Evolutionary conservation across 2,888 invertebrate genomes (phyloP).

Genomic region (Tenthredo scrophulariae): DNA sequence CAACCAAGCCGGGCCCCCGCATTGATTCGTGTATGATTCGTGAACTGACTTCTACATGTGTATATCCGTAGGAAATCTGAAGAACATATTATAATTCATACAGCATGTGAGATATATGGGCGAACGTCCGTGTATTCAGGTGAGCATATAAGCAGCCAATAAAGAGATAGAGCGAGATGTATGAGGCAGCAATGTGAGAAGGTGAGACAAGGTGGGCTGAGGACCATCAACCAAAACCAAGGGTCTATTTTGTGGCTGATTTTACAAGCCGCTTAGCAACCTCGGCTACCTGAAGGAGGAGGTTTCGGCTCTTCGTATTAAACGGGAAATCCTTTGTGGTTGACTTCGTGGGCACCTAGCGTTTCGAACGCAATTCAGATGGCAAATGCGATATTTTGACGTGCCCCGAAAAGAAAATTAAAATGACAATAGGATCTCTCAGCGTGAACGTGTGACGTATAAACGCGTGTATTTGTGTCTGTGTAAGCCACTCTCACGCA

Average conservation of each 20-base stretch:
- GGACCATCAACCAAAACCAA: slow-evolving; percentile 40
- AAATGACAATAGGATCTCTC: slow-evolving; percentile 71
- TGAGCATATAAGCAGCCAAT: not conserved
- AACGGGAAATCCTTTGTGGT: slow-evolving; percentile 71
- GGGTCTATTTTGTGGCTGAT: slow-evolving; percentile 52
- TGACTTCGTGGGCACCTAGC: slow-evolving; percentile 74
- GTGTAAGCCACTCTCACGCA: not conserved
- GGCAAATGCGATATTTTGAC: slow-evolving; percentile 73
- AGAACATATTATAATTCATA: not conserved
- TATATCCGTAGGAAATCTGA: not conserved
- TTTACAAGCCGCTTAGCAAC: slow-evolving; percentile 49
- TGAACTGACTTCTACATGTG: not conserved
- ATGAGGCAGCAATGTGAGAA: slow-evolving; percentile 6
- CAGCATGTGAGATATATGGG: not conserved
- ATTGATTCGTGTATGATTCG: slow-evolving; percentile 18
- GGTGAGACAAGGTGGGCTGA: slow-evolving; percentile 3
- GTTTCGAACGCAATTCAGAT: slow-evolving; percentile 74
- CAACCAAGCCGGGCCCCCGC: not conserved
- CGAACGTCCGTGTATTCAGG: not conserved
- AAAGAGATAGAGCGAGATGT: not conserved
- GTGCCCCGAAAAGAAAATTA: slow-evolving; percentile 75
- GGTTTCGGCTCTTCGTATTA: slow-evolving; percentile 48
- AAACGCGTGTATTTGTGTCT: not conserved
- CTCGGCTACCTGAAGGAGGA: slow-evolving; percentile 51
- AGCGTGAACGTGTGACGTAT: slow-evolving; percentile 42